These are phyloP conservation scores for Tetanocera ferruginea DNA, from an alignment of 2,888 invertebrate genomes.

Conservation along the genomic window DNA sequence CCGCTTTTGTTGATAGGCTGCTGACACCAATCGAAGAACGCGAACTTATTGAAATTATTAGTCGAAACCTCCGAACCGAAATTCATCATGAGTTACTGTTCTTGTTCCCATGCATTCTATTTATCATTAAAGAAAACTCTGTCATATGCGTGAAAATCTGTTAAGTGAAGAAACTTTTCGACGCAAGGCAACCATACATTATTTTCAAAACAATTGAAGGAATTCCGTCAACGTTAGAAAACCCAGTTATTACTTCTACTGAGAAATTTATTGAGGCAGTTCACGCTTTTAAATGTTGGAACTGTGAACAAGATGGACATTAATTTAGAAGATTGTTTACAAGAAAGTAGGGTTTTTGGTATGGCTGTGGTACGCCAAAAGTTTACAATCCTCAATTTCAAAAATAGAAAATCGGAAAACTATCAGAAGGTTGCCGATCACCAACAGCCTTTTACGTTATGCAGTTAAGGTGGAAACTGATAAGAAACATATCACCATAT, in stretches of 20 bases:
- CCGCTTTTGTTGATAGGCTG: slow-evolving; percentile 12
- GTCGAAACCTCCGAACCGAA: slow-evolving; percentile 30
- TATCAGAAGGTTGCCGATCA: too few relatives aligned
- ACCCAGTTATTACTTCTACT: too few relatives aligned
- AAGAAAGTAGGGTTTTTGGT: background rate
- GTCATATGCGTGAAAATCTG: too few relatives aligned
- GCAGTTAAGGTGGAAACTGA: too few relatives aligned
- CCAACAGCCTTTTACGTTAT: too few relatives aligned
- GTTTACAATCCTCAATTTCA: background rate
- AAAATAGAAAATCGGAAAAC: too few relatives aligned
- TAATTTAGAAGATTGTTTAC: background rate
- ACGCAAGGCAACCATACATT: too few relatives aligned
- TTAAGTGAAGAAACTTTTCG: too few relatives aligned
- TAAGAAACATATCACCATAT: too few relatives aligned
- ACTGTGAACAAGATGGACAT: too few relatives aligned
- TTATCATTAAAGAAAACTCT: slow-evolving; percentile 6
- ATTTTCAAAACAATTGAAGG: background rate
- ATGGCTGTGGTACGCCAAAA: background rate
- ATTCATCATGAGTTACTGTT: slow-evolving; percentile 35
- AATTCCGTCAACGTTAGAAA: background rate
- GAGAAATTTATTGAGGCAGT: background rate
- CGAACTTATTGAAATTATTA: slow-evolving; percentile 27
- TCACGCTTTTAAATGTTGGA: background rate
- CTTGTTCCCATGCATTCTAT: slow-evolving; percentile 23
- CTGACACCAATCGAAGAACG: background rate